Percentiles rank a stretch among this genome's conserved stretches.
phyloP scores from a whole-genome alignment of 2,113 vertebrate species.

The Rhea pennata region DNA sequence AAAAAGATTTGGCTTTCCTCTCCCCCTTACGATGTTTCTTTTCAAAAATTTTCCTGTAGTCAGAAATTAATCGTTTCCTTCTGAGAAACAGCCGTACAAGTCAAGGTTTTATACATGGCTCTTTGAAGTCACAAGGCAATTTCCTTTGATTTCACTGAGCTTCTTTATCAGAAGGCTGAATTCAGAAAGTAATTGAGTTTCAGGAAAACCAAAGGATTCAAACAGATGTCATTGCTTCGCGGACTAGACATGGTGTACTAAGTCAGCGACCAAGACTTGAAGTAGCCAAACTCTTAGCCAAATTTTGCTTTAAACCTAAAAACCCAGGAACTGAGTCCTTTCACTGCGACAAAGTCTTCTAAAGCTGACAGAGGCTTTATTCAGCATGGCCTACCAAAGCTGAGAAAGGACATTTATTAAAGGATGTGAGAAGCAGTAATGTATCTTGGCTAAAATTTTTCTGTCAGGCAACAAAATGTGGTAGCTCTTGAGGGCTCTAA shows the following conservation, averaged over 20 bases:
- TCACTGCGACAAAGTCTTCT: neutral
- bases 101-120: neutral
- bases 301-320: neutral
- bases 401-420: neutral
- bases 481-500: neutral
- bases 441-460: neutral
- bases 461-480: neutral
- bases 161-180: neutral
- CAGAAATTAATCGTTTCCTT: neutral
- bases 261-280: neutral
- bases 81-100: neutral
- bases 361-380: neutral
- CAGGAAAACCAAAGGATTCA: neutral
- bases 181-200: neutral
- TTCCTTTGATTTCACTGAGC: neutral
- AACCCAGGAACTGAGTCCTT: neutral
- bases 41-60: neutral
- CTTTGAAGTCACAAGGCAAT: neutral
- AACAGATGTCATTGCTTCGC: accelerated
- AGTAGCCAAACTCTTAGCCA: neutral
- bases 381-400: neutral
- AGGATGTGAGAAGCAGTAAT: neutral
- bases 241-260: neutral
- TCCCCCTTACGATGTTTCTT: neutral
- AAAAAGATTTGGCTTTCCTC: neutral